Conservation (phyloP, 2,797 vertebrate genomes). For the Allobates femoralis region DNA sequence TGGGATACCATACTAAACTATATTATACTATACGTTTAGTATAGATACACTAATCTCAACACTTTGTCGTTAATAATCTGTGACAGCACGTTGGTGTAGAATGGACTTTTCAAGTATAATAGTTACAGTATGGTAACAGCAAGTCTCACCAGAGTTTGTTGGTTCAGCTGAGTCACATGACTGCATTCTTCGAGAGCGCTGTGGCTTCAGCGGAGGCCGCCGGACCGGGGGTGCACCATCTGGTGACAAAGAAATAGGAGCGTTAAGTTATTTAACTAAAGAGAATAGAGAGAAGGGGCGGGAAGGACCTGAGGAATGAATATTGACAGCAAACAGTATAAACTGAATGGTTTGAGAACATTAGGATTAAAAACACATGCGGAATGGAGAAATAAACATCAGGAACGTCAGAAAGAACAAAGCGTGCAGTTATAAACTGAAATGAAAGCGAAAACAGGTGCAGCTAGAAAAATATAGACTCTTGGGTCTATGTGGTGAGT, state of each 20-base stretch:
- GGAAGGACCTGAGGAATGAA: constrained; percentile 15
- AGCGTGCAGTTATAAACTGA: constrained; percentile 18
- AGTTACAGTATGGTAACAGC: not conserved
- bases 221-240: constrained; percentile 71
- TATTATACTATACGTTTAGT: too few species aligned
- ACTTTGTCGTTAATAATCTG: not conserved
- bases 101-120: not conserved
- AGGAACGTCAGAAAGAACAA: constrained; percentile 18
- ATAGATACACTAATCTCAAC: too few species aligned
- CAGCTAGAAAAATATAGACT: constrained; percentile 32
- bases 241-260: constrained; percentile 50
- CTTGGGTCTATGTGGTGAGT: constrained; percentile 21
- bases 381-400: constrained; percentile 19
- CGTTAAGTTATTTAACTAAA: constrained; percentile 11
- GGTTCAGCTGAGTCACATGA: constrained; percentile 82
- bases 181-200: constrained; percentile 81
- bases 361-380: constrained; percentile 16
- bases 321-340: constrained; percentile 33
- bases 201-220: constrained; percentile 76
- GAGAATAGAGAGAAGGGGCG: not conserved
- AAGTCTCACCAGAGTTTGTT: constrained; percentile 46
- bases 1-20: too few species aligned
- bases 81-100: too few species aligned
- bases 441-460: constrained; percentile 32
- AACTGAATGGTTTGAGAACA: constrained; percentile 25